Base-by-base conservation (phyloP, 2,113 vertebrate genomes). In the Danionella cerebrum region DNA sequence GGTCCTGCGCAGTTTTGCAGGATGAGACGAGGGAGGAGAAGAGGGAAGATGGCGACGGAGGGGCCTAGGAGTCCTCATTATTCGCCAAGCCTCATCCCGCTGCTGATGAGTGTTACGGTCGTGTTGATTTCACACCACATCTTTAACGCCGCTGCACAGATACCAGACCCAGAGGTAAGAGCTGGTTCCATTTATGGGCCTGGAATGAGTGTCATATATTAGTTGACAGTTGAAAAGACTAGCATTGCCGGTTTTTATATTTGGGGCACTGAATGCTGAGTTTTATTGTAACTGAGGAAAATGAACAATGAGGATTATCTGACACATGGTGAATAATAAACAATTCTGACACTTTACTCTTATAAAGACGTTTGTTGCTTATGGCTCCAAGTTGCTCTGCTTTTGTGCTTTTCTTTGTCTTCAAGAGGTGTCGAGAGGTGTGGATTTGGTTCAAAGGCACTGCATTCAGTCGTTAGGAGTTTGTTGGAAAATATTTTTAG, bases 151-250 rank as follows among this genome's bases (percentile, higher is more conserved):
- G 72, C 82, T 44, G 86, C 87, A 27, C 89, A 90, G 80, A 51
- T 87, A 70, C 86, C 85, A 18, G 89, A 90, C 64, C 89, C 89
- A 13, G 88, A 87, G 89, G 89, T 90, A 89, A 87, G 89, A 79
- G 27, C 38, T 35, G 19, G 31, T 59, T 38, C 22, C 6, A 25
- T 41, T 39, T 36, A 38, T 29, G 13, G n/a, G 2, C n/a, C 29
- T 21, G 47, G 13, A 18, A 7, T 12, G 31, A 10, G 7, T n/a
- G 11, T 0, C 6, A 11, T 3, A 0, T 7, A 11, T 1, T 16
- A 5, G 6, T 16, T 60, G 42, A 44, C 9, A 44, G 21, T 60
- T 27, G 22, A 55, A 58, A 21, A 41, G 36, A 10, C 6, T 13
- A 7, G 18, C 6, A 18, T 7, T 16, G 21, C n/a, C 29, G 3